Evolutionary conservation across 2,113 vertebrate species (phyloP).

Genomic region (Numida meleagris): DNA sequence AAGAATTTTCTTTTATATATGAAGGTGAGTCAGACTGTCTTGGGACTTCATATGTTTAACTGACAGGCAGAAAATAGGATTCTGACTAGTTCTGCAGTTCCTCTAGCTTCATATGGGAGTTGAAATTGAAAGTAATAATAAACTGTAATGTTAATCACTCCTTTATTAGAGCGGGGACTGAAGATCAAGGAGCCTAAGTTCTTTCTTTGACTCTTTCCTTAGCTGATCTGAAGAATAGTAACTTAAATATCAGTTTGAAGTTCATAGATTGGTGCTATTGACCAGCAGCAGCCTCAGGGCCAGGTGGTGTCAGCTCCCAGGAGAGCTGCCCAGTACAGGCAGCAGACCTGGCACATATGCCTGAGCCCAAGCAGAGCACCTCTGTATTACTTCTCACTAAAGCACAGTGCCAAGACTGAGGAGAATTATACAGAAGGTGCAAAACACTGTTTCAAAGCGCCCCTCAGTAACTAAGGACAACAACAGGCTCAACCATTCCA

Average conservation of each 20-base stretch:
- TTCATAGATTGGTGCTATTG: not conserved
- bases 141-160: conserved; percentile 54
- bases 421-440: not conserved
- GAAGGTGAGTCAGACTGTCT: conserved; percentile 44
- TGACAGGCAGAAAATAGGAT: conserved; percentile 55
- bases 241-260: not conserved
- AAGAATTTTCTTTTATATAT: conserved; percentile 24
- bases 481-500: not conserved
- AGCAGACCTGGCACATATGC: rapidly evolving
- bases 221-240: not conserved
- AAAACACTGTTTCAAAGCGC: not conserved
- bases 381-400: not conserved
- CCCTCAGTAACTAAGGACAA: not conserved
- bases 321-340: not conserved
- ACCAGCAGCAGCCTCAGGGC: not conserved
- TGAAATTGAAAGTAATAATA: conserved; percentile 56
- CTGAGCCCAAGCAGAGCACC: not conserved
- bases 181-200: not conserved
- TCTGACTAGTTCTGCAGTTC: conserved; percentile 15
- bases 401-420: not conserved
- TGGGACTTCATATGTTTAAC: conserved; percentile 56
- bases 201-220: not conserved
- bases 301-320: not conserved
- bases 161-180: conserved; percentile 47
- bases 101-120: conserved; percentile 28